Evolutionary conservation across 1,140 invertebrate genomes (phyloP).

Genomic region (Matsumurasca onukii): DNA sequence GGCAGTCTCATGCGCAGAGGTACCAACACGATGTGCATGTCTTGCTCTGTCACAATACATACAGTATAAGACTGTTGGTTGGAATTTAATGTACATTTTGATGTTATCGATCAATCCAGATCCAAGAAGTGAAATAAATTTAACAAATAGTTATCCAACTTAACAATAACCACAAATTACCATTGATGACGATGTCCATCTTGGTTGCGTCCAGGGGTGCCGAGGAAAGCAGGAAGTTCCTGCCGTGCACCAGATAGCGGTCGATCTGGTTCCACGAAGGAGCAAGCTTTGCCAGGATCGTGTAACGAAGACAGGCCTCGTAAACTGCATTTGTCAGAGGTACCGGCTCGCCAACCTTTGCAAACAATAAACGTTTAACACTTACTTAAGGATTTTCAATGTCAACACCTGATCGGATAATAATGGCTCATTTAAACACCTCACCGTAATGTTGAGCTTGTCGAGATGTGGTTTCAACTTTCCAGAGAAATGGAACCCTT

Average conservation of each 20-base stretch:
- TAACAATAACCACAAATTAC: too few relatives aligned
- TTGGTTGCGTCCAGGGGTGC: conserved; percentile 48
- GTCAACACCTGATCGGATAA: too few relatives aligned
- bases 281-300: conserved; percentile 50
- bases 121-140: too few relatives aligned
- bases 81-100: too few relatives aligned
- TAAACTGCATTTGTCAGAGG: conserved; percentile 43
- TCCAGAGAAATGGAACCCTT: conserved; percentile 47
- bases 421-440: not conserved
- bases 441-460: conserved; percentile 44
- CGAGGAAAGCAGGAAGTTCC: conserved; percentile 48
- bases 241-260: conserved; percentile 50
- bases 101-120: too few relatives aligned
- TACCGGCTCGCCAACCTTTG: conserved; percentile 45
- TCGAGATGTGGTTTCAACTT: conserved; percentile 47
- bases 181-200: conserved; percentile 44
- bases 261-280: conserved; percentile 51
- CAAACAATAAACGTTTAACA: not conserved
- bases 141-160: too few relatives aligned
- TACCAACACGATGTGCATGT: conserved; percentile 41
- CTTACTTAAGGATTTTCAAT: too few relatives aligned
- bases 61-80: too few relatives aligned
- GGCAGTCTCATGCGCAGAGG: conserved; percentile 41
- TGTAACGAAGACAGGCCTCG: conserved; percentile 51
- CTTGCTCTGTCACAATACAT: conserved; percentile 33